These are phyloP conservation scores for Montipora efflorescens DNA, from an alignment of 64 coral and sea anemone species.

Conservation along the genomic window DNA sequence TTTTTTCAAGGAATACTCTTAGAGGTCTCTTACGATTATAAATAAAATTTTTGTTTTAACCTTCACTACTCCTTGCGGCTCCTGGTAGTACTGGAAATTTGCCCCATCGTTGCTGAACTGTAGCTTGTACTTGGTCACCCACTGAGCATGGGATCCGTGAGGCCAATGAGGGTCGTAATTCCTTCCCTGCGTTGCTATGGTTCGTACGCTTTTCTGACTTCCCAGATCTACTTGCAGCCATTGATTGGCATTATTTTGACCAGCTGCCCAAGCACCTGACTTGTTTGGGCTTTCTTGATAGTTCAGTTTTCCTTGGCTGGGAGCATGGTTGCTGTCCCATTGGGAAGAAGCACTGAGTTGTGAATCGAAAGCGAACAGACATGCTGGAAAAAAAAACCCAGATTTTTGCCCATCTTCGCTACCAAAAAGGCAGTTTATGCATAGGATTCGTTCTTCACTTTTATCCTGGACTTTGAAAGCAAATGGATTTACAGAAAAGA, in stretches of 20 bases:
- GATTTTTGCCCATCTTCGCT: too few species aligned
- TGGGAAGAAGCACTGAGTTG: neutral
- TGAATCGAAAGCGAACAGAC: neutral
- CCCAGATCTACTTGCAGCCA: neutral
- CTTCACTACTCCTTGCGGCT: neutral
- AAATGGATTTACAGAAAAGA: too few species aligned
- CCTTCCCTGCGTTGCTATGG: neutral
- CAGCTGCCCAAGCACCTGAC: neutral
- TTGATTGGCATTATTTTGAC: neutral
- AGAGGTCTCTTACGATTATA: too few species aligned
- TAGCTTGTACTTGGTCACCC: neutral
- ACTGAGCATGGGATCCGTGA: neutral
- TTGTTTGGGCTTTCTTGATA: neutral
- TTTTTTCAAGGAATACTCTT: too few species aligned
- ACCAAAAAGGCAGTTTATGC: too few species aligned
- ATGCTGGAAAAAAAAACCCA: too few species aligned
- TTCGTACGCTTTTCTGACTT: neutral
- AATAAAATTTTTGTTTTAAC: too few species aligned
- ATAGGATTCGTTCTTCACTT: too few species aligned
- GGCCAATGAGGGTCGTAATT: neutral
- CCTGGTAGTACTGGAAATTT: neutral
- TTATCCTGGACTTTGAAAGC: too few species aligned
- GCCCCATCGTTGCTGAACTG: neutral
- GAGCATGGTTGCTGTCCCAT: neutral
- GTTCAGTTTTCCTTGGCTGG: neutral